Evolutionary conservation across 2,797 vertebrate genomes (phyloP).

Genomic region (Poecile montanus): DNA sequence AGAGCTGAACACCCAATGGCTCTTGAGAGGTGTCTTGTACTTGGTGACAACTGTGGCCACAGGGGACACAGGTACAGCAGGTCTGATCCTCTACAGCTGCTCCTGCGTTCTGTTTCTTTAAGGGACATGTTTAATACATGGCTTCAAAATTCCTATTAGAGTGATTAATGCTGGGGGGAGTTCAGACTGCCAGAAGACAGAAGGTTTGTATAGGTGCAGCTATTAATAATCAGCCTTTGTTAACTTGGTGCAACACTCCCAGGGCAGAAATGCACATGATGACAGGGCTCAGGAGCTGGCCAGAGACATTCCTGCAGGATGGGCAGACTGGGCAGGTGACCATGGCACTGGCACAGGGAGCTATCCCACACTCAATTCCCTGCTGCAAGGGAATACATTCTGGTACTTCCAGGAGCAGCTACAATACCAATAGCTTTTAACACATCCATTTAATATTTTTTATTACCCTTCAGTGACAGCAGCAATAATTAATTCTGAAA

Average conservation of each 20-base stretch:
- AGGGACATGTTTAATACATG: neutral
- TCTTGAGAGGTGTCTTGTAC: neutral
- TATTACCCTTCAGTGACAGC: neutral
- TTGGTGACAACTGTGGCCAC: neutral
- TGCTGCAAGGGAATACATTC: neutral
- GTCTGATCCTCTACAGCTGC: neutral
- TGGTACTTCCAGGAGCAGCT: neutral
- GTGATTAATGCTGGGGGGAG: neutral
- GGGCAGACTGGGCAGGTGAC: neutral
- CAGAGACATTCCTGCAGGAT: neutral
- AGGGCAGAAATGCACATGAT: fast-evolving
- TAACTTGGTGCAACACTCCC: neutral
- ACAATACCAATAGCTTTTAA: neutral
- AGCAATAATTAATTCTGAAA: slow-evolving; percentile 21
- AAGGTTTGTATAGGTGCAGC: neutral
- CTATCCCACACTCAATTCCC: neutral
- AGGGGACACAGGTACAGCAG: neutral
- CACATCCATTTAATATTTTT: neutral
- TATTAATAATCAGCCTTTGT: neutral
- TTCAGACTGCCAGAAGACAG: neutral
- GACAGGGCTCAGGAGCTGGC: neutral
- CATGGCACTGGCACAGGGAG: neutral
- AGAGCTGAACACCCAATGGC: neutral
- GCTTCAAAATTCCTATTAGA: neutral
- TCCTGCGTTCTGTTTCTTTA: neutral